Evolutionary conservation across 2,888 invertebrate genomes (phyloP).

Genomic region (Drosophila falleni): DNA sequence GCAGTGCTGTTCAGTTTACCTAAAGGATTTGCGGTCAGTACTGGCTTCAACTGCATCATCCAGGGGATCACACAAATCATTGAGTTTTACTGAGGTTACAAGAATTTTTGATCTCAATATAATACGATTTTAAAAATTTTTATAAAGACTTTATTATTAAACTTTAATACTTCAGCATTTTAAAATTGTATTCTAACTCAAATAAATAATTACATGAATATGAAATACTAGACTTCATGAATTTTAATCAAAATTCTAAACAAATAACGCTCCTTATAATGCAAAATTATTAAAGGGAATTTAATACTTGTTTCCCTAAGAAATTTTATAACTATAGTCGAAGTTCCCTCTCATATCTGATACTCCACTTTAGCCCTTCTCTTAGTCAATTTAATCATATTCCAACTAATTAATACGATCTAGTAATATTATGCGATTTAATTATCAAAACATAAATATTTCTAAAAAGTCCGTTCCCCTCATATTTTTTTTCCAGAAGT

Average conservation of each 20-base stretch:
- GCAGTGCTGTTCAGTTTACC: constrained; percentile 43
- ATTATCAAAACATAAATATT: neutral
- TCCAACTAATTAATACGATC: neutral
- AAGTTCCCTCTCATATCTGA: neutral
- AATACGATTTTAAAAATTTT: neutral
- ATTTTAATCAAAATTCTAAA: too few relatives aligned
- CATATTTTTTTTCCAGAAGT: constrained; percentile 35
- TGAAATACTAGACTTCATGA: too few relatives aligned
- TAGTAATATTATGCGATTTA: neutral
- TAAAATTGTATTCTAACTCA: too few relatives aligned
- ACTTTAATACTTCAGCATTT: too few relatives aligned
- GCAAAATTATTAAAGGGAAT: too few relatives aligned
- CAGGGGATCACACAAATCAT: constrained; percentile 28
- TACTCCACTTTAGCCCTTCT: neutral
- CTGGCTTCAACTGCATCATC: constrained; percentile 9
- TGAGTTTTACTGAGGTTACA: constrained; percentile 2
- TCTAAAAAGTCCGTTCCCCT: neutral
- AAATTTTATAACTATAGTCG: neutral
- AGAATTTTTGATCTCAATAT: neutral
- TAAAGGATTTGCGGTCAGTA: constrained; percentile 67
- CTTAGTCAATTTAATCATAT: neutral
- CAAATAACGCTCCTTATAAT: too few relatives aligned
- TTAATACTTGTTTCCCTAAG: too few relatives aligned
- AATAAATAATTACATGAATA: too few relatives aligned
- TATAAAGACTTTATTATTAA: too few relatives aligned